These are phyloP conservation scores for Stegophylla sp. DNA, from an alignment of 2,888 invertebrate genomes.

Conservation along the genomic window DNA sequence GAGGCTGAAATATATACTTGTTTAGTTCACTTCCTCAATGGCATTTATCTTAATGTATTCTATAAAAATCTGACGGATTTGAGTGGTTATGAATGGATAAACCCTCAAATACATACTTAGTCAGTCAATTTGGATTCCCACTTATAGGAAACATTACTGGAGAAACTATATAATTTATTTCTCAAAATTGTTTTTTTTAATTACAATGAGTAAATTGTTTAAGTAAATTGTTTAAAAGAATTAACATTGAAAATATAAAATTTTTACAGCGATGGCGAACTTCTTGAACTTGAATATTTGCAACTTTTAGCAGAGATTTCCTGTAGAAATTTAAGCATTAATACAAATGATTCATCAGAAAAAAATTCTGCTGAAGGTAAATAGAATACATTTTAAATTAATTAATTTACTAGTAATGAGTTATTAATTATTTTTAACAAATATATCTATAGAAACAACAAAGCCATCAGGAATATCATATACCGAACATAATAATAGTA, in stretches of 20 bases:
- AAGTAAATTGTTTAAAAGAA: not conserved
- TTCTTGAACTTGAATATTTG: constrained; percentile 39
- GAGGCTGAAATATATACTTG: too few species aligned
- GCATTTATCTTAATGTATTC: too few species aligned
- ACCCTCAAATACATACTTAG: too few species aligned
- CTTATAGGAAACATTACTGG: too few species aligned
- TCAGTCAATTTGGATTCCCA: too few species aligned
- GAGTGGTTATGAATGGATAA: too few species aligned
- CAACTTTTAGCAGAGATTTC: constrained; percentile 46
- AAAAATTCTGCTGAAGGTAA: not conserved
- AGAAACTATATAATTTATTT: not conserved
- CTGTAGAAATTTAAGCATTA: constrained; percentile 7
- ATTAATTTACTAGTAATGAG: not conserved
- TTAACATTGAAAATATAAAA: not conserved
- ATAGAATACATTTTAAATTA: too few species aligned
- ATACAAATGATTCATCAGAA: not conserved
- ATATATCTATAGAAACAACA: not conserved
- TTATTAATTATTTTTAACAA: not conserved
- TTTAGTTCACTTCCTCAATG: too few species aligned
- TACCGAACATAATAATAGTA: constrained; percentile 27
- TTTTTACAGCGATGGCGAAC: constrained; percentile 14
- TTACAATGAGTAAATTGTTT: not conserved
- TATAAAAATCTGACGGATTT: too few species aligned
- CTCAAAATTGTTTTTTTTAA: not conserved
- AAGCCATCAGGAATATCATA: not conserved